Percentiles rank a stretch among this genome's conserved stretches.
phyloP scores from a whole-genome alignment of 2,888 invertebrate species.

The Tromatobia lineatoria region DNA sequence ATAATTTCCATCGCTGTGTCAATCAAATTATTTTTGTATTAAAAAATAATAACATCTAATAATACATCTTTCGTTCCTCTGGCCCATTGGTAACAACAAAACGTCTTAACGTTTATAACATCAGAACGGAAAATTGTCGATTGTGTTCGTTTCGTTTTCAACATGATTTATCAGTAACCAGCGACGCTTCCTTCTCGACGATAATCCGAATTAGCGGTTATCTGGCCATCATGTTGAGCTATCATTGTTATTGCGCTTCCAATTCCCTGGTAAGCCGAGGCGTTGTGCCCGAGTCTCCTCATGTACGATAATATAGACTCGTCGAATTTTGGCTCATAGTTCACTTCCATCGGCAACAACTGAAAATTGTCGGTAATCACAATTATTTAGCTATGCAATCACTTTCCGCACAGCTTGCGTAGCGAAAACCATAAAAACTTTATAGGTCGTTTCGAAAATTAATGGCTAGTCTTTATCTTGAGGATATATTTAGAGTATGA shows the following conservation, averaged over 20 bases:
- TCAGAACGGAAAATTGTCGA: neutral
- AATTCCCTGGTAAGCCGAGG: slow-evolving; percentile 77
- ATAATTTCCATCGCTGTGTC: no score
- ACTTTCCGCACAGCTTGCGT: no score
- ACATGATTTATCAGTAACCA: slow-evolving; percentile 73
- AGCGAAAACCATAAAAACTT: no score
- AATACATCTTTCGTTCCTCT: no score
- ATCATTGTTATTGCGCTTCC: slow-evolving; percentile 82
- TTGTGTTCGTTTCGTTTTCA: neutral
- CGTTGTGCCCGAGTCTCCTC: slow-evolving; percentile 76
- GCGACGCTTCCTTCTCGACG: slow-evolving; percentile 80
- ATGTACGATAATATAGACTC: slow-evolving; percentile 74
- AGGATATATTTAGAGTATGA: no score
- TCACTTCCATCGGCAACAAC: slow-evolving; percentile 81
- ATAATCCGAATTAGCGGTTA: slow-evolving; percentile 82
- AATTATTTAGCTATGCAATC: neutral
- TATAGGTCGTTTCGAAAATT: no score
- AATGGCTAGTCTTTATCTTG: no score
- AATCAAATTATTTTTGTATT: no score
- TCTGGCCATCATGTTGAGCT: slow-evolving; percentile 69
- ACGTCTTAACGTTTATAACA: neutral
- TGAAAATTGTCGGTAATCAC: slow-evolving; percentile 66
- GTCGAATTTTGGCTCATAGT: slow-evolving; percentile 78
- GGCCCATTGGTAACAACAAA: no score
- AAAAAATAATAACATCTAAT: no score